Evolutionary conservation across 2,113 vertebrate species (phyloP).

Genomic region (Heterotilapia buettikoferi): DNA sequence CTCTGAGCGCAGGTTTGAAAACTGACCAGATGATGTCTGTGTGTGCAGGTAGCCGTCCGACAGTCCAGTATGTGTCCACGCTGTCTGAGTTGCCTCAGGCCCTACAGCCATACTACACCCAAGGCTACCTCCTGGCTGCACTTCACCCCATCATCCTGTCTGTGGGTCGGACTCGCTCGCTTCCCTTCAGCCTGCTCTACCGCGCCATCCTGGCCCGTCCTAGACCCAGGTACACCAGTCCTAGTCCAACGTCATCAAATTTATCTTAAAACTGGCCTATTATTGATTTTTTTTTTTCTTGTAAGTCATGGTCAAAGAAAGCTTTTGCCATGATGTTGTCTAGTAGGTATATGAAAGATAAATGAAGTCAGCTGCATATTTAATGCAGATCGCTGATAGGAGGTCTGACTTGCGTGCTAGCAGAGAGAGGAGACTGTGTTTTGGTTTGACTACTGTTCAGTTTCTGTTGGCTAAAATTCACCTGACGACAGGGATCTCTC

Average conservation of each 20-base stretch:
- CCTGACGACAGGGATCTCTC: slow-evolving; percentile 43
- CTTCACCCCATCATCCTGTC: slow-evolving; percentile 89
- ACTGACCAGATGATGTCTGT: not conserved
- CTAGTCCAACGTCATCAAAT: not conserved
- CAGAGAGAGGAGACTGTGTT: not conserved
- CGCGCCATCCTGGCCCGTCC: slow-evolving; percentile 82
- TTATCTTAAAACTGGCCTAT: not conserved
- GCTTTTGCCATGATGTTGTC: not conserved
- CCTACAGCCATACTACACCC: slow-evolving; percentile 87
- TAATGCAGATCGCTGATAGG: slow-evolving; percentile 20
- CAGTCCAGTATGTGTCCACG: slow-evolving; percentile 84
- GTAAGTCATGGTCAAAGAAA: not conserved
- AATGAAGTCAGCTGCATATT: slow-evolving; percentile 59
- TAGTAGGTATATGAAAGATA: slow-evolving; percentile 56
- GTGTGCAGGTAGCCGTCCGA: slow-evolving; percentile 80
- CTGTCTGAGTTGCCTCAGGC: slow-evolving; percentile 83
- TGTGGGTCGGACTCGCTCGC: slow-evolving; percentile 72
- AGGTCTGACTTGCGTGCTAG: slow-evolving; percentile 13
- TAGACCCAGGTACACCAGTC: slow-evolving; percentile 74
- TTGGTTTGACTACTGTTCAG: not conserved
- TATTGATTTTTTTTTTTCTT: not conserved
- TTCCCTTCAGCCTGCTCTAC: slow-evolving; percentile 87
- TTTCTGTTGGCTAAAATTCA: slow-evolving; percentile 35
- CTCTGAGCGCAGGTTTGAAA: not conserved
- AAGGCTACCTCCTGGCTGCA: slow-evolving; percentile 82